Percentiles rank a stretch among this genome's conserved stretches.
phyloP scores from a whole-genome alignment of 23 tunicate species.

The Phallusia fumigata region DNA sequence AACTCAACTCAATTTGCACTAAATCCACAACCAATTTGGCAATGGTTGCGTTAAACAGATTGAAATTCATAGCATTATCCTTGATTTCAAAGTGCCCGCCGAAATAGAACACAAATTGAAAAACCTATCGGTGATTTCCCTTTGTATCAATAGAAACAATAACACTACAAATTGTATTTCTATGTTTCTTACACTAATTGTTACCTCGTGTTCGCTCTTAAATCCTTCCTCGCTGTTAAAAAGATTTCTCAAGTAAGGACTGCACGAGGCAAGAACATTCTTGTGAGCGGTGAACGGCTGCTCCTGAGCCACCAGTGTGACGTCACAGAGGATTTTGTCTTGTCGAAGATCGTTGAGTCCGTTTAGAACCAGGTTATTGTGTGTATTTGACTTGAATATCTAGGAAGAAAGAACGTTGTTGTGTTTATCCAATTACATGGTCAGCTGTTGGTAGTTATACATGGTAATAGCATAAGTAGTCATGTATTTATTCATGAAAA shows the following conservation, averaged over 20 bases:
- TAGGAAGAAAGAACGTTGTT: background rate
- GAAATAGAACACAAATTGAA: too few species aligned
- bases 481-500: too few species aligned
- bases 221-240: constrained; percentile 90
- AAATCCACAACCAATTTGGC: too few species aligned
- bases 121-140: too few species aligned
- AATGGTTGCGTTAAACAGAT: too few species aligned
- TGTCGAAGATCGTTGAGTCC: constrained; percentile 89
- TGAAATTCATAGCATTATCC: too few species aligned
- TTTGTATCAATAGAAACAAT: background rate
- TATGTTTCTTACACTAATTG: background rate
- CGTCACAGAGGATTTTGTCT: constrained; percentile 97
- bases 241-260: constrained; percentile 85
- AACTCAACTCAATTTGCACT: too few species aligned
- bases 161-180: background rate
- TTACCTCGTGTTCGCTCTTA: constrained; percentile 91
- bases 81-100: too few species aligned
- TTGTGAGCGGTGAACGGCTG: constrained; percentile 88
- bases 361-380: constrained; percentile 70
- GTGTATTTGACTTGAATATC: constrained; percentile 89
- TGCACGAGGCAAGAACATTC: constrained; percentile 88
- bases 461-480: too few species aligned
- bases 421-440: too few species aligned
- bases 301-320: constrained; percentile 95
- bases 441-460: too few species aligned